Base-by-base conservation (phyloP, 2,797 vertebrate species). In the Coregonus ussuriensis region DNA sequence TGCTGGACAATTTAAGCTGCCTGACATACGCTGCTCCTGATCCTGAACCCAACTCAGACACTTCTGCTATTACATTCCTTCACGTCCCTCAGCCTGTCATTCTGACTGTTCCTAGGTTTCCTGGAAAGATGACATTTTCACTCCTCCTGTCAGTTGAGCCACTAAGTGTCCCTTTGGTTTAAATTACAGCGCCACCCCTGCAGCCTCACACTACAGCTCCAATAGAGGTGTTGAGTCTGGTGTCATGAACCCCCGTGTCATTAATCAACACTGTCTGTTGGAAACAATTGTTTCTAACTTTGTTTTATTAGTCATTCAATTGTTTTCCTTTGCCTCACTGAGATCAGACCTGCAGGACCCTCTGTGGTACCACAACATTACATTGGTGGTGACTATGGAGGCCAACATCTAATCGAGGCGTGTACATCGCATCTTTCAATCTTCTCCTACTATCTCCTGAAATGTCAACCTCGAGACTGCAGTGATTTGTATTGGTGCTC, bases 331-430 rank as follows among this genome's bases (percentile, higher is more conserved):
- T 76, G 80, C 81, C 82, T 78, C 82, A 74, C 85, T 9, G 81
- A 83, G 82, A 81, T 84, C 69, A 63, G 21, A 63, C 7, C 59
- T 63, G 9, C 59, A 9, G 11, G 18, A 63, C 16, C 54, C 54
- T 4, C 15, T 21, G 84, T 88, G 89, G 84, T 86, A 86, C 83
- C 86, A 47, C 41, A 47, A 0, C 9, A 89, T 83, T 81, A 72
- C 80, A 77, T 74, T 77, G 18, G 91, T 76, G 15, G 91, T 91
- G 81, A 76, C 91, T 86, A 92, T 91, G 86, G 92, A 90, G 84
- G 92, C 90, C 75, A 82, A 71, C 86, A 79, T 87, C 78, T 51
- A 76, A 72, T 52, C 71, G 70, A 69, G 75, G 31, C 54, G 83
- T 51, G 35, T 84, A 52, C n/a, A 54, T 71, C 52, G 80, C 84